Percentiles rank a stretch among this genome's conserved stretches.
These are phyloP conservation scores for Pelochelys cantorii DNA, from an alignment of 2,797 vertebrate genomes.

Conservation along the genomic window DNA sequence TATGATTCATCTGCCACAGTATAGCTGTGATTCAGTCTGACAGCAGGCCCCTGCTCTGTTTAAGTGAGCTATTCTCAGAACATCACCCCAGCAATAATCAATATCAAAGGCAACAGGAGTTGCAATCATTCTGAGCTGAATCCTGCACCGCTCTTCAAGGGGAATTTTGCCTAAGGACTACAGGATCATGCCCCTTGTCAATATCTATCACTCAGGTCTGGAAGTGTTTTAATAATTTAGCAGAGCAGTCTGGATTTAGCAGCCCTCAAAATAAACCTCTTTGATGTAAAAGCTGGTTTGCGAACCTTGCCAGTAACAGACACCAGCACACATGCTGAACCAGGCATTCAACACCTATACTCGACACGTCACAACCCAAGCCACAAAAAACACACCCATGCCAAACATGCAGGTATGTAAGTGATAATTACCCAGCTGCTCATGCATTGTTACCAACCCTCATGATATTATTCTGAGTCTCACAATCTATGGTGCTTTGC, in stretches of 20 bases:
- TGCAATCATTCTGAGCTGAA: neutral
- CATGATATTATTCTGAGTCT: neutral
- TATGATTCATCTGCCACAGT: neutral
- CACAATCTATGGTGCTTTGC: neutral
- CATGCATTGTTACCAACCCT: neutral
- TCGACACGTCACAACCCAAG: neutral
- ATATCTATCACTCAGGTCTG: neutral
- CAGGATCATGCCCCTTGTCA: neutral
- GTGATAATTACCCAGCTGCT: neutral
- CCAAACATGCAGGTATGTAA: neutral
- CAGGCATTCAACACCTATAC: neutral
- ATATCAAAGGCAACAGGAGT: neutral
- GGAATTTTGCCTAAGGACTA: neutral
- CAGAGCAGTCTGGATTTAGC: slow-evolving; percentile 76
- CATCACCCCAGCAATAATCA: neutral
- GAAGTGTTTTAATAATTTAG: slow-evolving; percentile 70
- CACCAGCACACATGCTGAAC: neutral
- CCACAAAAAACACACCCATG: neutral
- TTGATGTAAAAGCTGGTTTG: neutral
- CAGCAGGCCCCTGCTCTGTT: neutral
- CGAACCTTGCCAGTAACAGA: rapidly evolving
- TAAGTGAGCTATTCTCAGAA: neutral
- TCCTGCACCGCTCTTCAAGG: neutral
- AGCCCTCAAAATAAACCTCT: slow-evolving; percentile 72
- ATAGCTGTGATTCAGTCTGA: neutral